Base-by-base conservation (phyloP, 2,797 vertebrate genomes). In the Chaunax sp. region DNA sequence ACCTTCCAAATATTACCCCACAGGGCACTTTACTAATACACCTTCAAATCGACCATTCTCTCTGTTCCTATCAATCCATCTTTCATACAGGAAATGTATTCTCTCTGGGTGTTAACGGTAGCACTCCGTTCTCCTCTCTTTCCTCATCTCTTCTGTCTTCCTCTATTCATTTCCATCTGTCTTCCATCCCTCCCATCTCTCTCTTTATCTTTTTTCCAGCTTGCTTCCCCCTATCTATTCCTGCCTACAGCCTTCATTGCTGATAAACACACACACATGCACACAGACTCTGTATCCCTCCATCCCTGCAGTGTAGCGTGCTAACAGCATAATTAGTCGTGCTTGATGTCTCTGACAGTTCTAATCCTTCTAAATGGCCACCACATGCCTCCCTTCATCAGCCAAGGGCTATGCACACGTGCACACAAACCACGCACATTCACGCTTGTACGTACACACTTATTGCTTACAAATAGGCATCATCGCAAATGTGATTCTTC, bases 341-440 rank as follows among this genome's bases (percentile, higher is more conserved):
- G 93, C 93, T 94, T 93, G 38, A 90, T 89, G 94, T 91, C 53
- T 92, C 85, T 94, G 92, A 94, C 93, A 94, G 92, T 92, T 94
- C 87, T 92, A 93, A 89, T 93, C 92, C 83, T 89, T 86, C 88
- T 95, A 95, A 90, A 95, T 88, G 86, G 94, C 33, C 64, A 90
- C 88, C 92, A 94, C 92, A 93, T 94, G 90, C 87, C 92, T 90
- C 82, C 75, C 86, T 91, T 92, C 90, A 87, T 87, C 91, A 90
- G 86, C 83, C 86, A 62, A 49, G 59, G 76, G 85, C 80, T 56
- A 87, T n/a, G 77, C 80, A 84, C 78, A 78, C 46, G 40, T 60
- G 72, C 57, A 59, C 71, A 64, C 40, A 64, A 56, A 68, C 63
- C 57, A 58, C 43, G 43, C 64, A 62, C 50, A 28, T 38, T 5